phyloP scores from a whole-genome alignment of 2,113 vertebrate species.

The Aldabrachelys gigantea region DNA sequence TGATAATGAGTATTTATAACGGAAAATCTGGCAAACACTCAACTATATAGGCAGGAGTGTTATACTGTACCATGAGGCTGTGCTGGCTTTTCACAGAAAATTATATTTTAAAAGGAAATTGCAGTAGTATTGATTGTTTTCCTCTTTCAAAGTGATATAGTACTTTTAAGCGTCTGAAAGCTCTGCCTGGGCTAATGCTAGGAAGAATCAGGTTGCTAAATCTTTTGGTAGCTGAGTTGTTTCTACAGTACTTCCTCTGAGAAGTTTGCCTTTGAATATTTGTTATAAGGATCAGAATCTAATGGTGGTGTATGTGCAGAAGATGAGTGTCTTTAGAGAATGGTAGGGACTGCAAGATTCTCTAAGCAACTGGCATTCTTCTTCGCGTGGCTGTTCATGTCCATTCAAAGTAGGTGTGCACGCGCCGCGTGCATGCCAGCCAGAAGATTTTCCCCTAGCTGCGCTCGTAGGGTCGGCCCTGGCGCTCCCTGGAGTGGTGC shows the following conservation, averaged over 20 bases:
- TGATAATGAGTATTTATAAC: not conserved
- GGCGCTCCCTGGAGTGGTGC: too few species aligned
- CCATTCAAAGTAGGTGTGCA: too few species aligned
- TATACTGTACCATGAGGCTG: not conserved
- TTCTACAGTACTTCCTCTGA: not conserved
- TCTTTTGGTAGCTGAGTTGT: not conserved
- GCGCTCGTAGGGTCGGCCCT: too few species aligned
- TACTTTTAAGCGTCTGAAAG: not conserved
- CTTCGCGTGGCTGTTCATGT: too few species aligned
- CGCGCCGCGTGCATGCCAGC: too few species aligned
- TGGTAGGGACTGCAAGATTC: not conserved
- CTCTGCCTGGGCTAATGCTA: not conserved
- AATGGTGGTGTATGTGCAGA: not conserved
- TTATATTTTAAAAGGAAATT: not conserved
- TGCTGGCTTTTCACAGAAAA: not conserved
- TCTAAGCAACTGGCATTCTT: not conserved
- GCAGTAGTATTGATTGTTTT: not conserved
- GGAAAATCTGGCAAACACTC: not conserved
- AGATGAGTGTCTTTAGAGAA: not conserved
- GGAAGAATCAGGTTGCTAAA: not conserved
- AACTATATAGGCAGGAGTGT: not conserved
- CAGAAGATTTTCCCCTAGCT: too few species aligned
- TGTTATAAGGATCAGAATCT: not conserved
- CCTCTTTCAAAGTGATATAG: not conserved
- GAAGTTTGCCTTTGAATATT: not conserved